Conservation (phyloP, 2,113 vertebrate species). For the Paralichthys olivaceus region DNA sequence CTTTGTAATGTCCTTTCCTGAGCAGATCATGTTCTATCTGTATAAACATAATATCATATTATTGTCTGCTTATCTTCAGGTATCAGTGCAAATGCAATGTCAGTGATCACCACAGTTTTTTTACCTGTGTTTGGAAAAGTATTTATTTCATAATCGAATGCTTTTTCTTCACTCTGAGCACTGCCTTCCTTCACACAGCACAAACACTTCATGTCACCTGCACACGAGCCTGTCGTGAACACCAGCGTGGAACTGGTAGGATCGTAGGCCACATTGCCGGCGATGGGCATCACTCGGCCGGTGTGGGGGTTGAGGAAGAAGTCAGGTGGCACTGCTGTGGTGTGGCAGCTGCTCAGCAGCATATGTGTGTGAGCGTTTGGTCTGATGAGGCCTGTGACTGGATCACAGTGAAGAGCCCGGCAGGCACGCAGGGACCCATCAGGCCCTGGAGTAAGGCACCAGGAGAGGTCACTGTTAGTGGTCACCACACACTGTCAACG, state of each 20-base stretch:
- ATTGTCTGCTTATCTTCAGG: no score
- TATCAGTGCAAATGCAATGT: no score
- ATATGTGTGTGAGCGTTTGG: constrained; percentile 80
- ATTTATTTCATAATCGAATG: no score
- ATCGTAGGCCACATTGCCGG: constrained; percentile 88
- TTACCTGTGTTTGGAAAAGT: no score
- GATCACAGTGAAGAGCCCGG: constrained; percentile 71
- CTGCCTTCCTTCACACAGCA: no score
- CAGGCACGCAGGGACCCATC: constrained; percentile 66
- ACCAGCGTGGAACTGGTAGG: constrained; percentile 81
- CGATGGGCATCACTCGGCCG: constrained; percentile 82
- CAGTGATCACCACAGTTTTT: no score
- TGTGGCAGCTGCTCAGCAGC: constrained; percentile 81
- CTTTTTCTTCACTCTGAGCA: no score
- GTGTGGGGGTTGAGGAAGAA: constrained; percentile 89
- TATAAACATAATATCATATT: no score
- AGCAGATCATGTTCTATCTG: no score
- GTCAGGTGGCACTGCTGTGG: constrained; percentile 79
- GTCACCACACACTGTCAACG: not conserved
- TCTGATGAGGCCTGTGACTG: constrained; percentile 80
- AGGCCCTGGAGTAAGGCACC: constrained; percentile 65
- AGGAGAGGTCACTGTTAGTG: constrained; percentile 5
- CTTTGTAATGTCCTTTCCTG: no score
- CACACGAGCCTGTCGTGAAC: constrained; percentile 77
- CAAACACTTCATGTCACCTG: constrained; percentile 60